These are phyloP conservation scores for Amphipoea oculea DNA, from an alignment of 2,888 invertebrate genomes.

Conservation along the genomic window DNA sequence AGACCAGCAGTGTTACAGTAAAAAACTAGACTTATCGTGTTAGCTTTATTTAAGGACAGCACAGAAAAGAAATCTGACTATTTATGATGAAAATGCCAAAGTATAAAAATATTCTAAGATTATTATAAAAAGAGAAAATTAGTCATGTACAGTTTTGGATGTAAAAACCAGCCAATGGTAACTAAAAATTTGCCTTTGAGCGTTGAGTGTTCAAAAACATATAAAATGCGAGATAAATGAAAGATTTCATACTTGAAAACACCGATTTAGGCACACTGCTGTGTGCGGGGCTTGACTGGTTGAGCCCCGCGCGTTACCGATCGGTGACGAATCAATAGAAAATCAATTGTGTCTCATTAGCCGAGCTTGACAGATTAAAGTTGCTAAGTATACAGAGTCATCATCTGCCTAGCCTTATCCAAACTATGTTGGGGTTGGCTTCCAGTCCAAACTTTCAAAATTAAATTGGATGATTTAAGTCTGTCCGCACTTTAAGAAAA, in stretches of 20 bases:
- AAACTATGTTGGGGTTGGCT: not conserved
- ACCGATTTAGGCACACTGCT: not conserved
- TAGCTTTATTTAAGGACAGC: not conserved
- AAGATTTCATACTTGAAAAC: not conserved
- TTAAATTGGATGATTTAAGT: not conserved
- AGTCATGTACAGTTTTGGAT: not conserved
- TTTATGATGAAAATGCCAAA: not conserved
- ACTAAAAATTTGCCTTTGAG: not conserved
- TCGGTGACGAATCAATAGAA: no score
- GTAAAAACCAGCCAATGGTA: not conserved
- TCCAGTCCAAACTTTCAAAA: not conserved
- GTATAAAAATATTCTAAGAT: not conserved
- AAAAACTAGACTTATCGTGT: no score
- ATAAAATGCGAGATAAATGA: not conserved
- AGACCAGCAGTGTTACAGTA: no score
- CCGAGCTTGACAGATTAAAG: not conserved
- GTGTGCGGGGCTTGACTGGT: no score
- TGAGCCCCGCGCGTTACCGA: no score
- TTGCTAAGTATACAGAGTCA: not conserved
- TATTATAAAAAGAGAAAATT: not conserved
- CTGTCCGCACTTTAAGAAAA: constrained; percentile 4
- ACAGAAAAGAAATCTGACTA: not conserved
- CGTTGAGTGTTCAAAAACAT: not conserved
- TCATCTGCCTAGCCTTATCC: not conserved
- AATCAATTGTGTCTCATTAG: no score